phyloP scores from a whole-genome alignment of 2,888 invertebrate species.

The Apodemia zela region DNA sequence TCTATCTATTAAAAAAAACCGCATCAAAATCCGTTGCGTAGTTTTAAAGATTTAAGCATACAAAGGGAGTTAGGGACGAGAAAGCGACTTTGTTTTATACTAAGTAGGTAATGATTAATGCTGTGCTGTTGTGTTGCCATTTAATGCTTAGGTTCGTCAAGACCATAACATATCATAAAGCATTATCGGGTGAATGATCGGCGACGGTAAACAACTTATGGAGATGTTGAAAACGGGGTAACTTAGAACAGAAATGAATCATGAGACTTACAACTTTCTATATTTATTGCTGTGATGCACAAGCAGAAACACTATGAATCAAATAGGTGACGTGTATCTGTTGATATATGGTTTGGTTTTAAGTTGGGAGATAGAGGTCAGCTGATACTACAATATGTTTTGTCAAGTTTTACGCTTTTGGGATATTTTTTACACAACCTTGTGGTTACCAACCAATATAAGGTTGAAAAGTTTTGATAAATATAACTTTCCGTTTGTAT shows the following conservation, averaged over 20 bases:
- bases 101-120: too few species aligned
- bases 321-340: constrained; percentile 22
- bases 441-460: too few species aligned
- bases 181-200: not conserved
- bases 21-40: too few species aligned
- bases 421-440: not conserved
- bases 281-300: constrained; percentile 28
- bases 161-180: not conserved
- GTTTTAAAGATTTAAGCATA: too few species aligned
- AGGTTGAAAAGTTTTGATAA: too few species aligned
- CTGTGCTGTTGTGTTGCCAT: too few species aligned
- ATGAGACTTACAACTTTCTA: constrained; percentile 27
- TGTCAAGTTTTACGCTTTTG: not conserved
- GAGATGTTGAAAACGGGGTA: constrained; percentile 17
- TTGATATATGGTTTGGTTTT: not conserved
- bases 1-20: too few species aligned
- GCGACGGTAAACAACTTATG: constrained; percentile 31
- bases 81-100: too few species aligned
- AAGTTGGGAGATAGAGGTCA: constrained; percentile 5
- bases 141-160: too few species aligned
- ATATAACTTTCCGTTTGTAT: too few species aligned
- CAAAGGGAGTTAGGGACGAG: too few species aligned
- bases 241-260: constrained; percentile 28
- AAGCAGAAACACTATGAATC: constrained; percentile 29
- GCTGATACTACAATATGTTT: not conserved